Base-by-base conservation (phyloP, 2,113 vertebrate genomes). In the Neomonachus schauinslandi region DNA sequence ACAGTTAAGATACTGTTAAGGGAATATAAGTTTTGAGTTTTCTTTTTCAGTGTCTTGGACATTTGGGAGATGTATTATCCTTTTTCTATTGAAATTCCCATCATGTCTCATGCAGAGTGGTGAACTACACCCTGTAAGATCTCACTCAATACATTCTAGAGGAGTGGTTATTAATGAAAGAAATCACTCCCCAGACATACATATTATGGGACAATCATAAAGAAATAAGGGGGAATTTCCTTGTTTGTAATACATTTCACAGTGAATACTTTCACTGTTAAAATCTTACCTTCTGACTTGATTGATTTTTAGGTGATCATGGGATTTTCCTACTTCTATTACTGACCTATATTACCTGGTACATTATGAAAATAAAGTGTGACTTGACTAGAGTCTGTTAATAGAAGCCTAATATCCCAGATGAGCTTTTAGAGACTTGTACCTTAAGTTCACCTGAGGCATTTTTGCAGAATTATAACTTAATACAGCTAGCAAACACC, bases 311-410 rank as follows among this genome's bases (percentile, higher is more conserved):
- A 88, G 90, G 63, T 80, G 90, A 91, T 80, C 53, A 92, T 76
- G 86, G 53, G 79, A 89, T 95, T 97, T 97, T 91, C 46, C 53
- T 83, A 69, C 26, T 93, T 90, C 33, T 84, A 49, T 96, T 89
- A 94, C 92, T 97, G 93, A 91, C 82, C 96, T 94, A 94, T 89
- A 97, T 93, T 97, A 97, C 76, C 57, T 95, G 46, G 28, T 84
- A 81, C 69, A 72, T 94, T 92, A 94, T 49, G 46, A 98, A 93
- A 91, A 92, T 90, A 79, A 93, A 97, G 61, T 76, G 42, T 9
- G 55, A 65, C 76, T 95, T 94, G 91, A 96, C 85, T 72, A 51
- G 33, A 83, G 42, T 91, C 76, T 94, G 63, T 93, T 98, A 97
- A 97, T 93, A 97, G 94, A 94, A 95, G 91, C 39, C 59, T 61